Conservation (phyloP, 2,888 invertebrate species). For the Nemapogon koenigi region DNA sequence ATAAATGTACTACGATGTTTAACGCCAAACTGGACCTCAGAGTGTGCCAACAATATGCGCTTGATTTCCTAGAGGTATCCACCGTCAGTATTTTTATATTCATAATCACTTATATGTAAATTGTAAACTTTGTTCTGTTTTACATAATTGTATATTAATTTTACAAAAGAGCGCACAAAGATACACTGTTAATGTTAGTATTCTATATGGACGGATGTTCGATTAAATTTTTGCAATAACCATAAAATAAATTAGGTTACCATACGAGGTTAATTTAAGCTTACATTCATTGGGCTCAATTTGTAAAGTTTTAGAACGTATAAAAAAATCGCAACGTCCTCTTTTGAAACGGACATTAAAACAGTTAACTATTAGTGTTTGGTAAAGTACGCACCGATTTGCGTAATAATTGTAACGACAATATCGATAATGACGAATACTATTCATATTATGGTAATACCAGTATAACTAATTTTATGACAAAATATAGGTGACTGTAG, state of each 20-base stretch:
- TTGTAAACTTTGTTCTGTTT: neutral
- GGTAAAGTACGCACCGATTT: conserved; percentile 32
- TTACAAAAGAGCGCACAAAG: too few species aligned
- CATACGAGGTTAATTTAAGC: conserved; percentile 38
- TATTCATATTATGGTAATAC: too few species aligned
- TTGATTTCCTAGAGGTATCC: too few species aligned
- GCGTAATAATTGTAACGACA: conserved; percentile 63
- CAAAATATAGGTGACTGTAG: conserved; percentile 45
- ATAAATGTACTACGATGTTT: too few species aligned
- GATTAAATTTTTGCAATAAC: too few species aligned
- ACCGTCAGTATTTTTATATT: too few species aligned
- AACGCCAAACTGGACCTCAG: too few species aligned
- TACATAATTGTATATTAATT: neutral
- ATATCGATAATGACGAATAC: conserved; percentile 59
- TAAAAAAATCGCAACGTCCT: conserved; percentile 52
- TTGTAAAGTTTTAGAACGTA: conserved; percentile 50
- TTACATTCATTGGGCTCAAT: conserved; percentile 62
- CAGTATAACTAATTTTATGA: conserved; percentile 38
- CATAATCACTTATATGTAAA: neutral
- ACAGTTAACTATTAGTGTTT: conserved; percentile 53
- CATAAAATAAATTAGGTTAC: too few species aligned
- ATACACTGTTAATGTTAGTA: too few species aligned
- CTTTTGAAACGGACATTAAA: conserved; percentile 50
- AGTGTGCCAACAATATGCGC: too few species aligned
- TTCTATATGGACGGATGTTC: too few species aligned